These are phyloP conservation scores for Syritta pipiens DNA, from an alignment of 2,888 invertebrate genomes.

Conservation along the genomic window DNA sequence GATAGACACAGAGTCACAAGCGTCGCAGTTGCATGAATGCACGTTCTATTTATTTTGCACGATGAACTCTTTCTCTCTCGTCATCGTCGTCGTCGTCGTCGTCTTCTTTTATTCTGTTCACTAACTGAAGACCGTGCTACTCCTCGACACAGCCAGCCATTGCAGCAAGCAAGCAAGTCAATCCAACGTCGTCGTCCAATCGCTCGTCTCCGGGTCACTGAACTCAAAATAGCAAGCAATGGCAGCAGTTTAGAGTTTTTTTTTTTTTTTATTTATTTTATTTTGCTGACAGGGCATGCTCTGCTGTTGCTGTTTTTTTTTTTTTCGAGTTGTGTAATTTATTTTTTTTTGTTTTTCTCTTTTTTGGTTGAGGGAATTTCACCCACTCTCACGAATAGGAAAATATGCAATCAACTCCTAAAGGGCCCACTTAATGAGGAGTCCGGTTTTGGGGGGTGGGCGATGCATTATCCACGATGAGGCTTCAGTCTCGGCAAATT, in stretches of 20 bases:
- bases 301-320: constrained; percentile 4
- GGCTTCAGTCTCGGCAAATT: background rate
- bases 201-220: constrained; percentile 65
- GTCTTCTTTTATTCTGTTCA: constrained; percentile 40
- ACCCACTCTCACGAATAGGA: background rate
- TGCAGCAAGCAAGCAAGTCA: constrained; percentile 25
- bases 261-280: constrained; percentile 2
- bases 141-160: constrained; percentile 22
- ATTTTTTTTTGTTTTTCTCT: constrained; percentile 8
- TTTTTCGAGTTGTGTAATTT: constrained; percentile 25
- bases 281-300: too few relatives aligned
- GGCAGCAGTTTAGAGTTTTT: constrained; percentile 41
- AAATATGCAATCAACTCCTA: background rate
- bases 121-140: constrained; percentile 1
- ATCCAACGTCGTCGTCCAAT: constrained; percentile 48
- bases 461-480: background rate
- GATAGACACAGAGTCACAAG: constrained; percentile 57
- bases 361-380: constrained; percentile 14
- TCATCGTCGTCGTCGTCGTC: constrained; percentile 14
- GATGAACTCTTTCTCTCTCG: constrained; percentile 65
- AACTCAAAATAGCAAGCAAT: constrained; percentile 60
- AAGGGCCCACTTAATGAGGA: background rate
- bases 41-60: constrained; percentile 68
- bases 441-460: too few relatives aligned
- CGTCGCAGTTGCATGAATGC: constrained; percentile 63